Evolutionary conservation across 2,888 invertebrate genomes (phyloP).

Genomic region (Dasypogon diadema): DNA sequence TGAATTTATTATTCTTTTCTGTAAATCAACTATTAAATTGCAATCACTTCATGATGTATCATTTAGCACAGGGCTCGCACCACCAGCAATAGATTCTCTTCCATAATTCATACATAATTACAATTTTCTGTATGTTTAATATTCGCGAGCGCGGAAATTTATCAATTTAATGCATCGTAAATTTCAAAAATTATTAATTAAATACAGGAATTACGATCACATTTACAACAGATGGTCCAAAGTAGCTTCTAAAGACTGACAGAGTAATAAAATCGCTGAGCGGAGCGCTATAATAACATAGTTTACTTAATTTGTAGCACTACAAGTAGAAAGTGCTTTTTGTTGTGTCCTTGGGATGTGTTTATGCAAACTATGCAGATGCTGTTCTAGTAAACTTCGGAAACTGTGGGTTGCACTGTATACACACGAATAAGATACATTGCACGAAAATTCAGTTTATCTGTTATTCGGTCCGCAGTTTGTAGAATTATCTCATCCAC

Average conservation of each 20-base stretch:
- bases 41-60: not conserved
- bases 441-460: conserved; percentile 5
- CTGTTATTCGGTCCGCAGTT: conserved; percentile 3
- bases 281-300: not conserved
- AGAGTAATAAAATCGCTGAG: not conserved
- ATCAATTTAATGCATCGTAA: conserved; percentile 40
- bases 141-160: conserved; percentile 12
- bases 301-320: conserved; percentile 4
- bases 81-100: not conserved
- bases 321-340: not conserved
- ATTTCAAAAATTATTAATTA: conserved; percentile 42
- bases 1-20: no score
- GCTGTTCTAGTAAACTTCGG: not conserved
- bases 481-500: not conserved
- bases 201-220: not conserved
- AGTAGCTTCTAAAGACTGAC: conserved; percentile 13
- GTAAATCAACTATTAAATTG: not conserved
- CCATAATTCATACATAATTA: conserved; percentile 40
- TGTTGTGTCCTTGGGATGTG: not conserved
- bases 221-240: not conserved
- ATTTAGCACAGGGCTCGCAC: not conserved
- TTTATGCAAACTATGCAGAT: conserved; percentile 25
- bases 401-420: not conserved
- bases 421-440: not conserved
- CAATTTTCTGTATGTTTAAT: conserved; percentile 15